phyloP scores from a whole-genome alignment of 2,113 vertebrate species.

The Felis catus region DNA sequence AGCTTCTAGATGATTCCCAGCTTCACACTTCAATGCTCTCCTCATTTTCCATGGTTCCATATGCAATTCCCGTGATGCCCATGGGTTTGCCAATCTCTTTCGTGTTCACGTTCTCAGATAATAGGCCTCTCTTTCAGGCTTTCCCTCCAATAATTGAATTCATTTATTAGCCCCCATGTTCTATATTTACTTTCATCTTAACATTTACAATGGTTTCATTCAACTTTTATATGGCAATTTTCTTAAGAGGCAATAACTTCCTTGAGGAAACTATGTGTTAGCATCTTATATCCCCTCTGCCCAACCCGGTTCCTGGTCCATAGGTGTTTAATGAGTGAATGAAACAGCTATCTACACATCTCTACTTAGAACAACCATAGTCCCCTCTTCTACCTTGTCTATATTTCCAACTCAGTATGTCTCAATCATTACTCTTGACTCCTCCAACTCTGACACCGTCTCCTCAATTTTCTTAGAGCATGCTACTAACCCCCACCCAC shows the following conservation, averaged over 20 bases:
- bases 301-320: not conserved
- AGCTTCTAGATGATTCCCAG: not conserved
- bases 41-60: not conserved
- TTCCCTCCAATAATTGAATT: not conserved
- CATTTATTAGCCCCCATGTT: not conserved
- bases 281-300: not conserved
- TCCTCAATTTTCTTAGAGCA: not conserved
- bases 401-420: not conserved
- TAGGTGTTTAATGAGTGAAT: not conserved
- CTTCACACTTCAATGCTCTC: not conserved
- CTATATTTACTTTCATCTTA: not conserved
- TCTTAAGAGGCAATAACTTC: not conserved
- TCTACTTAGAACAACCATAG: not conserved
- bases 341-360: not conserved
- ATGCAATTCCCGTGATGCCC: not conserved
- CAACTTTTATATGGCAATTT: not conserved
- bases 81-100: not conserved
- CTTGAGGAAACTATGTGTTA: not conserved
- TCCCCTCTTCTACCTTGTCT: not conserved
- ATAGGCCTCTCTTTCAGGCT: not conserved
- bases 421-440: not conserved
- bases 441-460: not conserved
- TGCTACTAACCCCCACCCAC: not conserved
- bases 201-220: not conserved
- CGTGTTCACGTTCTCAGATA: not conserved